Percentiles rank a stretch among this genome's conserved stretches.
These are phyloP conservation scores for Hyposmocoma kahamanoa DNA, from an alignment of 1,140 invertebrate species.

Conservation along the genomic window DNA sequence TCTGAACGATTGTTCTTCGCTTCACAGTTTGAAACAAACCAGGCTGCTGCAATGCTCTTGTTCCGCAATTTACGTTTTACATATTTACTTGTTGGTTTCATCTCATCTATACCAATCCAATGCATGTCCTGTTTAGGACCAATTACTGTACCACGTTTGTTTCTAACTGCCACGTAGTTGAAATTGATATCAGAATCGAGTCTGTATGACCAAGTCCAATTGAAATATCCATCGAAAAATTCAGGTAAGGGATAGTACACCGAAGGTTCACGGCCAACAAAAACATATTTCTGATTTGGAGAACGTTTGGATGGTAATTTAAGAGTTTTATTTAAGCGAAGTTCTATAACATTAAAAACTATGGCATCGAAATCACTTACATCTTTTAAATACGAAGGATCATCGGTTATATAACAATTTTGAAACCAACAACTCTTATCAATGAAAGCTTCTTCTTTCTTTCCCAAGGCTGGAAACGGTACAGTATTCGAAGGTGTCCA, in stretches of 20 bases:
- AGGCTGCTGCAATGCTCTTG: conserved; percentile 59
- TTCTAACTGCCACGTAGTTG: conserved; percentile 61
- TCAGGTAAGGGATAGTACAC: conserved; percentile 34
- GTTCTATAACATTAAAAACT: conserved; percentile 38
- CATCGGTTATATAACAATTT: conserved; percentile 38
- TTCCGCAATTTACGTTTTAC: conserved; percentile 27
- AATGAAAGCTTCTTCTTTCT: too few species aligned
- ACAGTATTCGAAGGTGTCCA: too few species aligned
- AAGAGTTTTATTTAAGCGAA: too few species aligned
- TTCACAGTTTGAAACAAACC: conserved; percentile 77
- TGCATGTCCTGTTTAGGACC: conserved; percentile 42
- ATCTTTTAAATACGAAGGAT: conserved; percentile 22
- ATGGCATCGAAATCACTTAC: conserved; percentile 39
- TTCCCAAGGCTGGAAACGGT: too few species aligned
- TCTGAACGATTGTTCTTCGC: conserved; percentile 65
- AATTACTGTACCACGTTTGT: conserved; percentile 32
- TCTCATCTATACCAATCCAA: conserved; percentile 31
- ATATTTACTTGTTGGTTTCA: conserved; percentile 31
- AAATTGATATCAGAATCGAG: conserved; percentile 78
- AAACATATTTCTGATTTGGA: conserved; percentile 51
- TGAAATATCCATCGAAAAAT: conserved; percentile 68
- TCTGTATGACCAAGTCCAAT: conserved; percentile 80
- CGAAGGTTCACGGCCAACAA: conserved; percentile 48
- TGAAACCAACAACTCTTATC: conserved; percentile 30
- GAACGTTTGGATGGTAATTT: conserved; percentile 27